Base-by-base conservation (phyloP, 2,113 vertebrate species). In the Percopsis transmontana region DNA sequence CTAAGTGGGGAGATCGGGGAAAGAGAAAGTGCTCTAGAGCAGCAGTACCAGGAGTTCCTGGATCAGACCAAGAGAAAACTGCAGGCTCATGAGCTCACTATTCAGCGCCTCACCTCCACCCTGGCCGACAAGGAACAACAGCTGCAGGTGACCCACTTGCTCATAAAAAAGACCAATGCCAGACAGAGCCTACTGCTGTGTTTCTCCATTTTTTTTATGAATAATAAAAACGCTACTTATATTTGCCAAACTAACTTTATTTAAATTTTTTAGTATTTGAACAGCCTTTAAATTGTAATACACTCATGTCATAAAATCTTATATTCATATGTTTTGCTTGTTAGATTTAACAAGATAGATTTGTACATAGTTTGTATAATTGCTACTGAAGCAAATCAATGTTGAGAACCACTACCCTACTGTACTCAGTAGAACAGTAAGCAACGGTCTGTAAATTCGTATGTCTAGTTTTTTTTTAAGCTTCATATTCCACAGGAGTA, bases 91-190 rank as follows among this genome's bases (percentile, higher is more conserved):
- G 94, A 97, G 44, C 83, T 91, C 68, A 86, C 84, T 71, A 92
- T 96, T 85, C 90, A 91, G 65, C 84, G 62, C 41, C 91, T 95
- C 19, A 94, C 90, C 38, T 91, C 90, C 83, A 93, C 53, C 2
- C 70, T 93, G 58, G 84, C 56, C 56, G 92, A 94, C 47, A 95
- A 94, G 77, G 94, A 95, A 62, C 88, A 92, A 38, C 86, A 94
- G 79, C 91, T 96, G 9, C 94, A 95, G 94, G 97, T 97, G 40
- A 77, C 24, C 18, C 5, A 50, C 33, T 18, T 12, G 23, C 10
- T 44, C 21, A 16, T 23, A 27, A 19, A 47, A 33, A 57, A 11
- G 20, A 18, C n/a, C 48, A 11, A 3, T 51, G 16, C n/a, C 16
- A 53, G 10, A 53, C 19, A 53, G 4, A 7, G 20, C 9, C 2